Base-by-base conservation (phyloP, 1,140 invertebrate species). In the Musca domestica region DNA sequence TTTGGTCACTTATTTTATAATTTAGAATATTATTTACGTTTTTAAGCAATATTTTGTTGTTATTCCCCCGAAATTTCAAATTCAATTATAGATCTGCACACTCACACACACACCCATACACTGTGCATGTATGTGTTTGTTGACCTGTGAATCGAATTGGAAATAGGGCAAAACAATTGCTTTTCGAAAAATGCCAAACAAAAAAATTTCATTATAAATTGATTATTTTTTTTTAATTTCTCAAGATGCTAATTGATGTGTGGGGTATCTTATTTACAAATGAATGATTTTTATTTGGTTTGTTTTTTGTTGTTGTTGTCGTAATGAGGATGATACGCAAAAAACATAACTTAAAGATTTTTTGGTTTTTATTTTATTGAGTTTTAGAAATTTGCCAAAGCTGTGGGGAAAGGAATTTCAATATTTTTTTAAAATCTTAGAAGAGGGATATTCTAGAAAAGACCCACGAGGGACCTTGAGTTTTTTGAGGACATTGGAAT, bases 31-130 rank as follows among this genome's bases (percentile, higher is more conserved):
- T 61, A 61, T 61, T 61, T 61, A 61, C 56, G 56, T 61, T 61
- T 17, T 61, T 61, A 19, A 61, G 56, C 56, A 30, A 41, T 41
- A 41, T 41, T 5, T 34, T 61, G 52, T 56, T 56, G 56, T 41
- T 56, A 34, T 19, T 64, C 14, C 25, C 41, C 67, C 71, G 70
- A 72, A 72, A 72, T 71, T 67, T 64, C 71, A 64, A 5, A 64
- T 48, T 23, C 47, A 52, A 20, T 49, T n/a, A n/a, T n/a, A n/a
- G n/a, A n/a, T n/a, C n/a, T n/a, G n/a, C n/a, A n/a, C n/a, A n/a
- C n/a, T n/a, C n/a, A n/a, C n/a, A n/a, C n/a, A n/a, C n/a, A n/a
- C n/a, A n/a, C n/a, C n/a, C n/a, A n/a, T n/a, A n/a, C n/a, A n/a
- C n/a, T n/a, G n/a, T n/a, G n/a, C n/a, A n/a, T n/a, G n/a, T n/a